Evolutionary conservation across 2,888 invertebrate genomes (phyloP).

Genomic region (Rhamphomyia laevipes): DNA sequence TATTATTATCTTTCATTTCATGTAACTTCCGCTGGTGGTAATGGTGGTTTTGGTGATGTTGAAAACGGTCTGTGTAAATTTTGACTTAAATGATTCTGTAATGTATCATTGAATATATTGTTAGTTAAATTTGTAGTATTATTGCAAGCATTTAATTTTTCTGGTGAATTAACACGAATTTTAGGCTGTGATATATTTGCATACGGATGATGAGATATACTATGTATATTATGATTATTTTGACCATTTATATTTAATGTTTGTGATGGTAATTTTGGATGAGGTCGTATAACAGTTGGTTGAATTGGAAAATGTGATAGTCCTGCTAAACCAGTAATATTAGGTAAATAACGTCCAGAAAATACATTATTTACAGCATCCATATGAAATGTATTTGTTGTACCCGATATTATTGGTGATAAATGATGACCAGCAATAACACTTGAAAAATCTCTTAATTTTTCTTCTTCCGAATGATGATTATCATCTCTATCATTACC

Average conservation of each 20-base stretch:
- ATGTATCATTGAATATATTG: slow-evolving; percentile 7
- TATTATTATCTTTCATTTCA: slow-evolving; percentile 20
- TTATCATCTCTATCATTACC: slow-evolving; percentile 36
- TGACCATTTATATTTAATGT: slow-evolving; percentile 27
- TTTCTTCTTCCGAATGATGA: slow-evolving; percentile 35
- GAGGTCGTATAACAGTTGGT: slow-evolving; percentile 36
- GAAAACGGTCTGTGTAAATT: slow-evolving; percentile 36
- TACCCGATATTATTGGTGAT: slow-evolving; percentile 16
- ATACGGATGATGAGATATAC: slow-evolving; percentile 21
- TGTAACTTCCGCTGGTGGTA: slow-evolving; percentile 32
- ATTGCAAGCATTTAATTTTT: slow-evolving; percentile 33
- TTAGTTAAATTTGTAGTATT: slow-evolving; percentile 12
- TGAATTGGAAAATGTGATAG: slow-evolving; percentile 37
- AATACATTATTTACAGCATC: slow-evolving; percentile 27
- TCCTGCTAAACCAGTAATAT: slow-evolving; percentile 35
- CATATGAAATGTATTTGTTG: slow-evolving; percentile 29
- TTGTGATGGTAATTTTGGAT: slow-evolving; percentile 34
- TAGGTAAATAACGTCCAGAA: slow-evolving; percentile 37
- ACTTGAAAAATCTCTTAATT: slow-evolving; percentile 31
- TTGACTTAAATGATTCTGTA: slow-evolving; percentile 24
- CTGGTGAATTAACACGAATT: slow-evolving; percentile 37
- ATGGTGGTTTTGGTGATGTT: slow-evolving; percentile 34
- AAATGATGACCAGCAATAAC: slow-evolving; percentile 13
- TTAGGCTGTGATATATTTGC: slow-evolving; percentile 30
- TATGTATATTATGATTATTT: slow-evolving; percentile 18